A percentile compares a stretch with the other conserved stretches of the same genome.
phyloP scores from a whole-genome alignment of 2,113 vertebrate genomes.

The Reinhardtius hippoglossoides region DNA sequence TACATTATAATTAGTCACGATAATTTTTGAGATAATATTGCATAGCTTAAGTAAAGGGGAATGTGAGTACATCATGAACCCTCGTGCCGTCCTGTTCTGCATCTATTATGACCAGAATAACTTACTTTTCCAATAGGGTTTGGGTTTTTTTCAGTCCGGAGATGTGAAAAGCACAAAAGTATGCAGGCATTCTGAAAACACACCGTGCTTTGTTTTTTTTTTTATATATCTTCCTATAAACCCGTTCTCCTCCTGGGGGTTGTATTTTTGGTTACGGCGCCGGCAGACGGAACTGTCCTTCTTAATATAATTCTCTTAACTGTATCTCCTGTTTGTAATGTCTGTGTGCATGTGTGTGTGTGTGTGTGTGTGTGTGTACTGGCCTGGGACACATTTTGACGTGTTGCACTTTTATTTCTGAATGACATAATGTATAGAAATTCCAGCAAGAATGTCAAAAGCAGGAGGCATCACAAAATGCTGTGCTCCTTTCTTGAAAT shows the following conservation, averaged over 20 bases:
- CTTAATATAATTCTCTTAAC: conserved; percentile 33
- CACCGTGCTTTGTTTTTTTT: conserved; percentile 28
- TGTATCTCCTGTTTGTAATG: conserved; percentile 42
- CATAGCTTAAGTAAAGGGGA: conserved; percentile 11
- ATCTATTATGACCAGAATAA: conserved; percentile 55
- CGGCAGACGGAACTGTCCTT: conserved; percentile 24
- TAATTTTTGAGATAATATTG: background rate
- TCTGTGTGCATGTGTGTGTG: background rate
- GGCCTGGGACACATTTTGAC: conserved; percentile 25
- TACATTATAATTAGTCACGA: conserved; percentile 29
- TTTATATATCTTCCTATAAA: conserved; percentile 39
- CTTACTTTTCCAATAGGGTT: conserved; percentile 35
- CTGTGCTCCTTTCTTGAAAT: conserved; percentile 22
- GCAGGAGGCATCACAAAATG: conserved; percentile 9
- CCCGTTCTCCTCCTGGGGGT: background rate
- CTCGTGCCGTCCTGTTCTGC: background rate
- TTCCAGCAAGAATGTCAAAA: conserved; percentile 20
- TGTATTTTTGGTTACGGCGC: conserved; percentile 12
- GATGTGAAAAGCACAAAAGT: conserved; percentile 44
- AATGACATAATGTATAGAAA: conserved; percentile 38
- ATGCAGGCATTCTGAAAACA: conserved; percentile 39
- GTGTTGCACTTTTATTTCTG: conserved; percentile 24
- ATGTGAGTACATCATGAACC: conserved; percentile 18
- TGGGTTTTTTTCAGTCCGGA: conserved; percentile 12
- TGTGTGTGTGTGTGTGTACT: conserved; percentile 17